Base-by-base conservation (phyloP, 1,140 invertebrate species). In the Elymnias hypermnestra region DNA sequence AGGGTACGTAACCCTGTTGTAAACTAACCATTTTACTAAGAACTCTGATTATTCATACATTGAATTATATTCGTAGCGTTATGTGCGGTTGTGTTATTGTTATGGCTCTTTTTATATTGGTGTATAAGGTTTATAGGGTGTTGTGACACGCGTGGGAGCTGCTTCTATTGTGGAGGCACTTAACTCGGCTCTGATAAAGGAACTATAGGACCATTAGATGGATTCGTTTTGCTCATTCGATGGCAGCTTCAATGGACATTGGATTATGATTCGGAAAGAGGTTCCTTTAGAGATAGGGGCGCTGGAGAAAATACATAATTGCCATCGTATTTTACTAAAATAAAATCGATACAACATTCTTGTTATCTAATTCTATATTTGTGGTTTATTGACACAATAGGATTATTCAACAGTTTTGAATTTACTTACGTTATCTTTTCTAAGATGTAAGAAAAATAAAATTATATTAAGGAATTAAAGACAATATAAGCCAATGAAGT, bases 221-320 rank as follows among this genome's bases (percentile, higher is more conserved):
- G 67, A 83, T 85, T 85, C 78, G 78, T 64, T 74, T 74, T 76
- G 82, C 82, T 79, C 74, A 82, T 85, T 79, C 81, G 68, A 71
- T 76, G 63, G 66, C 57, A 55, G 56, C 63, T 75, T 75, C 58
- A 77, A 84, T 77, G 72, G 66, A 72, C 67, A 79, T 77, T 72
- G 77, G 77, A 78, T 83, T 83, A 82, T 76, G 77, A 83, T 76
- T 67, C 68, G 75, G 57, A 69, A 70, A 68, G 65, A 72, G 64
- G 72, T 73, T 58, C 49, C 46, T 19, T 15, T 12, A 19, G 15
- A 63, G 54, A 48, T 57, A 58, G 55, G 66, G 67, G 42, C 19
- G 19, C 38, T 59, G 58, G 49, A 65, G 59, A 59, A 48, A 64
- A 67, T 38, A 38, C 28, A 31, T 3, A 7, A 17, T n/a, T n/a